Evolutionary conservation across 2,888 invertebrate genomes (phyloP), one percentile per base, ranked within the genome.

Genomic region (Limenitis camilla): DNA sequence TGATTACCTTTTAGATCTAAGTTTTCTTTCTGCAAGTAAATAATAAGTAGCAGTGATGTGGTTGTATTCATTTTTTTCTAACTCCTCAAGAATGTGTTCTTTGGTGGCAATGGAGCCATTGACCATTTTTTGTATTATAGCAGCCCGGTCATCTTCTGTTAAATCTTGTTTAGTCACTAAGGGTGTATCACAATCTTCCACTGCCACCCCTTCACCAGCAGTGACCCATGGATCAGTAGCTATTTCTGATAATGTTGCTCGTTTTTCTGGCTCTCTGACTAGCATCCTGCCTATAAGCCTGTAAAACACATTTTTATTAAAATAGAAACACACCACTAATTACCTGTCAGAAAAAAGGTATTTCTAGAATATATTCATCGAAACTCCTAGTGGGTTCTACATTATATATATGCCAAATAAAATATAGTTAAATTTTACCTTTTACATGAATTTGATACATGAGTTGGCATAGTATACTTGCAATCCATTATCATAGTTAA

Each of bases 401-500:
- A n/a, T n/a, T n/a, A n/a, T n/a, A n/a, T n/a, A n/a, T n/a, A n/a
- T n/a, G n/a, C n/a, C n/a, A 19, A 19, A 19, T 19, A 19, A 19
- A 19, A 19, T 19, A 3, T 2, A 2, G 19, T 38, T 5, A 27
- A 30, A 11, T 19, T 72, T 35, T 59, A 95, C 94, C 91, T 91
- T 86, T 93, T 92, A 82, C 99, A 99, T 55, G 92, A 92, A 48
- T 90, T 88, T 8, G 97, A 95, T 61, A 99, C 92, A 82, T 96
- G 94, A 30, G 90, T 80, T 49, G 99, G 98, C 70, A 98, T 93
- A 53, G 93, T 93, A 78, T 98, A 99, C 89, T 97, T 97, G 88
- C 99, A 99, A 83, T 99, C 99, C 96, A 99, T 97, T 63, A 99
- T 99, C 96, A 97, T 98, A 31, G 98, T 99, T 50, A 99, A 88